phyloP scores from a whole-genome alignment of 2,797 vertebrate species.

The Leptoclinus maculatus region DNA sequence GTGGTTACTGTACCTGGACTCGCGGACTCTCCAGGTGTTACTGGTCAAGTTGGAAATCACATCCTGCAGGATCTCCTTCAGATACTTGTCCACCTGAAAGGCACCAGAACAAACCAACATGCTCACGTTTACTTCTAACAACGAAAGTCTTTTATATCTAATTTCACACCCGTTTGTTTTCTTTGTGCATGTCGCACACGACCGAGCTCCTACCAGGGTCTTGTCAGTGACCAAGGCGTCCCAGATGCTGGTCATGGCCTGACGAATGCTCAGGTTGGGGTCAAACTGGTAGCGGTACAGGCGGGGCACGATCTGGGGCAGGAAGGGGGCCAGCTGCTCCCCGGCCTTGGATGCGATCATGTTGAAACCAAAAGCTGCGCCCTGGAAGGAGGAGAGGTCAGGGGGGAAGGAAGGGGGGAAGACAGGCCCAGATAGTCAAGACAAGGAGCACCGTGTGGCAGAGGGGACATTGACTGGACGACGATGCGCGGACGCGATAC shows the following conservation, averaged over 20 bases:
- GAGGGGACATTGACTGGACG: background rate
- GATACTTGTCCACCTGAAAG: conserved; percentile 94
- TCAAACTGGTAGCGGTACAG: conserved; percentile 99
- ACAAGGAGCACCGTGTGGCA: background rate
- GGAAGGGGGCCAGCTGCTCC: conserved; percentile 93
- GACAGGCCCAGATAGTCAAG: too few relatives aligned
- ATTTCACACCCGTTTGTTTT: background rate
- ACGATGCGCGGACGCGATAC: conserved; percentile 69
- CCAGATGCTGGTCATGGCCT: conserved; percentile 99
- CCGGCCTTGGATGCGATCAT: conserved; percentile 96
- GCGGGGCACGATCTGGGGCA: conserved; percentile 94
- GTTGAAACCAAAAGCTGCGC: conserved; percentile 98
- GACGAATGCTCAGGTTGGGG: conserved; percentile 95
- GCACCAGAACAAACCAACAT: conserved; percentile 24
- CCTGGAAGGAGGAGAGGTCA: conserved; percentile 80
- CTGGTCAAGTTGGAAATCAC: conserved; percentile 95
- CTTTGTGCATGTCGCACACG: background rate
- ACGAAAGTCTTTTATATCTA: background rate
- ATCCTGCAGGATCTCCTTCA: conserved; percentile 97
- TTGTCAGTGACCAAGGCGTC: conserved; percentile 96
- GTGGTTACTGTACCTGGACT: conserved; percentile 89
- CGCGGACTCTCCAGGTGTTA: conserved; percentile 95
- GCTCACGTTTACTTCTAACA: background rate
- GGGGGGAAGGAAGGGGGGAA: background rate
- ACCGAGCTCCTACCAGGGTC: conserved; percentile 83